Base-by-base conservation (phyloP, 2,888 invertebrate species). In the Dexiosoma caninum region DNA sequence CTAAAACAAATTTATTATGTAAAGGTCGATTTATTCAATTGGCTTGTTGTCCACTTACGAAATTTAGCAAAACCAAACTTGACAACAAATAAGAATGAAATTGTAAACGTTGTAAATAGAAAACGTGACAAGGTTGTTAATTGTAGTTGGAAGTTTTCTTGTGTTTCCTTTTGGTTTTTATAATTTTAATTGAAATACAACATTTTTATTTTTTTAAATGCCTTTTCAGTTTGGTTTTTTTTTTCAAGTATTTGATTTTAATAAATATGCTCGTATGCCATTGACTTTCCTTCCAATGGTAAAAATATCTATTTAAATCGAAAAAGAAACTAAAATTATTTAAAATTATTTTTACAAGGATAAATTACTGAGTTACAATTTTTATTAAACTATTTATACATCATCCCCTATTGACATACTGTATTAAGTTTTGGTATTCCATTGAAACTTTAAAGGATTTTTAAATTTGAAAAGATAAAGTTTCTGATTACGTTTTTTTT, bases 21-120 rank as follows among this genome's bases (percentile, higher is more conserved):
- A 81, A 81, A 76, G 76, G 80, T 76, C 80, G 80, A 53, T 79
- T 69, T 44, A 46, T 6, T 60, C 60, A 66, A 75, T 37, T 69
- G 37, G 51, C 42, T 67, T 49, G 30, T n/a, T 23, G 2, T n/a
- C 16, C 8, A 21, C 8, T 40, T 14, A 42, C 42, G 27, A 30
- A 42, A 14, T 32, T 53, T 51, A 53, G 42, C 62, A 51, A 69
- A 69, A 32, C 37, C 0, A 16, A 49, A 14, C 14, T 23, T 10
- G 4, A 46, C 12, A 21, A 32, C 32, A 23, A 19, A n/a, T 2
- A 32, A 30, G 42, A 42, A 7, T 16, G 23, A 60, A 60, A 32
- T 14, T 49, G 7, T 2, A 57, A 19, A 57, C 14, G 8, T 8
- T 35, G 59, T 30, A 21, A 40, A 60, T 49, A 30, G 51, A 72